Conservation (phyloP, 2,797 vertebrate species). For the Lepilemur ruficaudatus region DNA sequence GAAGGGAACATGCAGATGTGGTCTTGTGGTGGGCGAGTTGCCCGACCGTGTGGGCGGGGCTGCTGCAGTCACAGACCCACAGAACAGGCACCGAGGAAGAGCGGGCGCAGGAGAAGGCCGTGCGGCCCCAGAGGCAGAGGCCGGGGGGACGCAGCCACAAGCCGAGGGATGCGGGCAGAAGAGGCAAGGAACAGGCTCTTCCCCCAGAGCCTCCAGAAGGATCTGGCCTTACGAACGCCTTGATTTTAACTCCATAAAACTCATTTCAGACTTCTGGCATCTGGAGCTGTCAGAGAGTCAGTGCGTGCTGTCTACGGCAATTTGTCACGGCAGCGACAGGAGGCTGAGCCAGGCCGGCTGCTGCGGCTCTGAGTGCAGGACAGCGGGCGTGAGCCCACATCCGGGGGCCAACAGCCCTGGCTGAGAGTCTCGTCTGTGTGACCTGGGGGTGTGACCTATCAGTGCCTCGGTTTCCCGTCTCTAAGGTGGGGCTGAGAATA, state of each 20-base stretch:
- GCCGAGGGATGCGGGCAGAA: neutral
- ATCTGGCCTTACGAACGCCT: too few relatives aligned
- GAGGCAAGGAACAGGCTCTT: neutral
- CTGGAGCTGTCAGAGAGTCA: neutral
- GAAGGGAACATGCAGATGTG: neutral
- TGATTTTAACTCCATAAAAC: neutral
- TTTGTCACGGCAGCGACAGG: neutral
- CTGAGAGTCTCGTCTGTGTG: neutral
- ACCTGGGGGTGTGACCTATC: neutral
- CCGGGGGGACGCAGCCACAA: neutral
- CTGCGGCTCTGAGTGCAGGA: neutral
- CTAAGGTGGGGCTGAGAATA: neutral
- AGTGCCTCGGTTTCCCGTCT: neutral
- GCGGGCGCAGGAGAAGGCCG: neutral
- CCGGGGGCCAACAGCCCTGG: neutral
- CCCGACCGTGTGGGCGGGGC: neutral
- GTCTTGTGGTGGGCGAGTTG: neutral
- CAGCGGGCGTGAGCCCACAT: accelerated
- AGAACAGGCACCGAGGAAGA: neutral
- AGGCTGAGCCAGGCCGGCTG: neutral
- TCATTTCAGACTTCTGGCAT: neutral
- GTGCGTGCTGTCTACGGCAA: too few relatives aligned
- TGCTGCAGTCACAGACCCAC: accelerated
- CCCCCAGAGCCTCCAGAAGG: neutral
- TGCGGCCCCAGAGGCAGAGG: neutral